These are phyloP conservation scores for Lycopodina hypogea DNA, from an alignment of 37 sponge, comb jelly and placozoan genomes.

Conservation along the genomic window DNA sequence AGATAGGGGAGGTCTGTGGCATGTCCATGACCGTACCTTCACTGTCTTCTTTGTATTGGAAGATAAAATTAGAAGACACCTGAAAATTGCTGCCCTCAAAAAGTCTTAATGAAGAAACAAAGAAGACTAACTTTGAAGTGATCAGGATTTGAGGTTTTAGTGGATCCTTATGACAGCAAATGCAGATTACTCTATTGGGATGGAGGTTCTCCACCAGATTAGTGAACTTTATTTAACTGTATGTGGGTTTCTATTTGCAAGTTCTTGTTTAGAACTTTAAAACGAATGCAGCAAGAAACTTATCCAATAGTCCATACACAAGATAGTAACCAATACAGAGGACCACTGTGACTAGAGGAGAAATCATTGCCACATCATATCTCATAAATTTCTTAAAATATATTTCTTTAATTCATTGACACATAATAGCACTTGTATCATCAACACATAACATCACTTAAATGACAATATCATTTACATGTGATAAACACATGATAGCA, in stretches of 20 bases:
- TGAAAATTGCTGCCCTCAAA: not conserved
- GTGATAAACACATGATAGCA: too few species aligned
- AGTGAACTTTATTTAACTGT: too few species aligned
- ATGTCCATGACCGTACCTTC: constrained; percentile 15
- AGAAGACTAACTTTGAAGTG: not conserved
- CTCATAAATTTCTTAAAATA: too few species aligned
- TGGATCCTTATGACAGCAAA: too few species aligned
- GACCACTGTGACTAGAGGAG: not conserved
- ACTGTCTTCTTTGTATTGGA: constrained; percentile 8
- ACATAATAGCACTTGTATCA: too few species aligned
- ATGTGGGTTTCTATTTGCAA: too few species aligned
- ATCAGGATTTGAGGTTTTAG: not conserved
- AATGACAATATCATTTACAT: too few species aligned
- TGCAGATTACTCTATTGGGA: not conserved
- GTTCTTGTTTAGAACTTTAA: too few species aligned
- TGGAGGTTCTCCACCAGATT: not conserved
- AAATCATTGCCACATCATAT: too few species aligned
- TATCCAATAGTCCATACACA: not conserved
- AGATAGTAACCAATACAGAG: not conserved
- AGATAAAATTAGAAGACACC: constrained; percentile 19
- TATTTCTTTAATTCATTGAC: too few species aligned
- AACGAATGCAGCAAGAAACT: not conserved
- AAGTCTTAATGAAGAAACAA: not conserved
- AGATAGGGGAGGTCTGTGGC: constrained; percentile 31
- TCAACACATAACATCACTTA: too few species aligned